Conservation (phyloP, 2,113 vertebrate genomes). For the Merops nubicus region DNA sequence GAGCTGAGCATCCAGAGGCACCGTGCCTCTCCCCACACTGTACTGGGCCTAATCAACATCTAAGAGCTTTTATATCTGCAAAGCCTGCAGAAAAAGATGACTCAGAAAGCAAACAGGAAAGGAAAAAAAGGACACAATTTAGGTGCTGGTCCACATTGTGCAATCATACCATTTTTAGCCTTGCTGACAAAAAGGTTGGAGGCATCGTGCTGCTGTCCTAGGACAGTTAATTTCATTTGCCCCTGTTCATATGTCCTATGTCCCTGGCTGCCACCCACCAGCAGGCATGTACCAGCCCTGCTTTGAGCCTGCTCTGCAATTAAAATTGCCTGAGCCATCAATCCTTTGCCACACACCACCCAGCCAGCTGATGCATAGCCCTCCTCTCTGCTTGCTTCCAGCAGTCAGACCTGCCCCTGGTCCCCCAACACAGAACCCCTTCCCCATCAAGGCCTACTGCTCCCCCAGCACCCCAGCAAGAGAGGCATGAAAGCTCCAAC, state of each 20-base stretch:
- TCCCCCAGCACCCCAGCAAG: background rate
- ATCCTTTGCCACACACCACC: background rate
- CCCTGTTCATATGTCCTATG: background rate
- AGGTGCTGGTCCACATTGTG: background rate
- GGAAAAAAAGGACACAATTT: background rate
- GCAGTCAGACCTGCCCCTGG: rapidly evolving
- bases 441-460: rapidly evolving
- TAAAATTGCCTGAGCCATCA: background rate
- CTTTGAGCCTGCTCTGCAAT: background rate
- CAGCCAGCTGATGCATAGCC: background rate
- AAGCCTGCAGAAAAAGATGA: background rate
- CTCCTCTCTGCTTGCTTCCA: background rate
- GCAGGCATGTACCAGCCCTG: background rate
- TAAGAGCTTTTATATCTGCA: background rate
- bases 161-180: background rate
- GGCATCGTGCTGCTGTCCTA: background rate
- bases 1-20: background rate
- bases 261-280: background rate
- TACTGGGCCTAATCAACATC: background rate
- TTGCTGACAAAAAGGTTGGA: background rate
- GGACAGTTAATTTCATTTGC: background rate
- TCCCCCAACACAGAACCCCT: background rate
- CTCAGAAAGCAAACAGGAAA: background rate
- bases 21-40: rapidly evolving
- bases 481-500: background rate